phyloP scores from a whole-genome alignment of 2,113 vertebrate genomes.

The Paradoxurus hermaphroditus region DNA sequence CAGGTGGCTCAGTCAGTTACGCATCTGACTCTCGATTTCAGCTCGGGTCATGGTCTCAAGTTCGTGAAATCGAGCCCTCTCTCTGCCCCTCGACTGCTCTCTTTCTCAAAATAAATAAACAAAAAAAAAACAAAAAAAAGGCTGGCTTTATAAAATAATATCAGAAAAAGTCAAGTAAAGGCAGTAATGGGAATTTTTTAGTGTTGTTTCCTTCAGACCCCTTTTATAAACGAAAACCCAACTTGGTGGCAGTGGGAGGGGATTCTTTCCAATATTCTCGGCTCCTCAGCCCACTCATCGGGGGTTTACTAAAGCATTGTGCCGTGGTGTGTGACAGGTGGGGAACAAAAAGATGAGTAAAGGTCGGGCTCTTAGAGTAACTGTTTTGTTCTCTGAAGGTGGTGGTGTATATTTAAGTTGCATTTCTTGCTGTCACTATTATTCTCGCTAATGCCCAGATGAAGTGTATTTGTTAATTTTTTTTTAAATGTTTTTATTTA shows the following conservation, averaged over 20 bases:
- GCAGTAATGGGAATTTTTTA: background rate
- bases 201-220: background rate
- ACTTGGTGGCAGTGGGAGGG: background rate
- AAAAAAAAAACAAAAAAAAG: too few species aligned
- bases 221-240: conserved; percentile 2
- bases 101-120: too few species aligned
- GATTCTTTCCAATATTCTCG: background rate
- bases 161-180: background rate
- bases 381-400: conserved; percentile 9
- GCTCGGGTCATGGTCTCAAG: too few species aligned
- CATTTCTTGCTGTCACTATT: conserved; percentile 34
- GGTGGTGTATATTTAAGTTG: background rate
- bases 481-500: too few species aligned
- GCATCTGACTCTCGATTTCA: too few species aligned
- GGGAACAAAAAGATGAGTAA: background rate
- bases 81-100: too few species aligned
- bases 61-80: too few species aligned
- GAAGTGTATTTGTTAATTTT: conserved; percentile 11
- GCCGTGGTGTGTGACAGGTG: background rate
- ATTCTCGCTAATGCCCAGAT: conserved; percentile 10
- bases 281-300: background rate
- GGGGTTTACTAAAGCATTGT: background rate
- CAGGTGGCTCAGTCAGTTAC: too few species aligned
- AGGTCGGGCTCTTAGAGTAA: background rate
- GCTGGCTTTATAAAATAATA: background rate